Conservation (phyloP, 1,140 invertebrate species). For the Drosophila quadrilineata region DNA sequence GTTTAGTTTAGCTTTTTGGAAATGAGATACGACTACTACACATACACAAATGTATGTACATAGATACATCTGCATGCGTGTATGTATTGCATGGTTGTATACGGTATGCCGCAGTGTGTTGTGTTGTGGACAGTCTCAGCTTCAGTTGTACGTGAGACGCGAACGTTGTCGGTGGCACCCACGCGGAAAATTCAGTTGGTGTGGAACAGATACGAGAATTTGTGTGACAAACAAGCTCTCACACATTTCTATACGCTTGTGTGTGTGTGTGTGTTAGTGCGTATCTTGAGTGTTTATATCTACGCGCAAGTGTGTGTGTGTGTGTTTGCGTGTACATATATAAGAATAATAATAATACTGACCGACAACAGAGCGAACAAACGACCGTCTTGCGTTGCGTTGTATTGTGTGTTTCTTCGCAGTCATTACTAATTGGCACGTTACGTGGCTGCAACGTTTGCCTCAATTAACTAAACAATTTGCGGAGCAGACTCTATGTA, state of each 20-base stretch:
- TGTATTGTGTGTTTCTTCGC: no score
- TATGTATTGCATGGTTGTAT: constrained; percentile 1
- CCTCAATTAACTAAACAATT: constrained; percentile 18
- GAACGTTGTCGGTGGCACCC: constrained; percentile 46
- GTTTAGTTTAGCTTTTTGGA: constrained; percentile 76
- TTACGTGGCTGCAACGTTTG: constrained; percentile 33
- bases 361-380: no score
- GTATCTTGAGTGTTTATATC: constrained; percentile 3
- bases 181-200: constrained; percentile 18
- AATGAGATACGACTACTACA: constrained; percentile 22
- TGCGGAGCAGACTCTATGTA: constrained; percentile 12
- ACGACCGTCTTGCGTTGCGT: constrained; percentile 9
- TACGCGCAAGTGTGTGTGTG: constrained; percentile 4
- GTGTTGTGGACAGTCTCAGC: constrained; percentile 28
- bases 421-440: constrained; percentile 48
- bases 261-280: constrained; percentile 12
- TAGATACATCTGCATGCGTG: constrained; percentile 1
- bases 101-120: constrained; percentile 42
- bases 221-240: constrained; percentile 51
- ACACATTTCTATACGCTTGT: no score
- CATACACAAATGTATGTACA: not conserved
- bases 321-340: constrained; percentile 7
- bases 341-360: constrained; percentile 26
- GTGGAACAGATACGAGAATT: constrained; percentile 45
- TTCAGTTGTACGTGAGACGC: constrained; percentile 51